Evolutionary conservation across 2,888 invertebrate species (phyloP).

Genomic region (Tetragnatha montana): DNA sequence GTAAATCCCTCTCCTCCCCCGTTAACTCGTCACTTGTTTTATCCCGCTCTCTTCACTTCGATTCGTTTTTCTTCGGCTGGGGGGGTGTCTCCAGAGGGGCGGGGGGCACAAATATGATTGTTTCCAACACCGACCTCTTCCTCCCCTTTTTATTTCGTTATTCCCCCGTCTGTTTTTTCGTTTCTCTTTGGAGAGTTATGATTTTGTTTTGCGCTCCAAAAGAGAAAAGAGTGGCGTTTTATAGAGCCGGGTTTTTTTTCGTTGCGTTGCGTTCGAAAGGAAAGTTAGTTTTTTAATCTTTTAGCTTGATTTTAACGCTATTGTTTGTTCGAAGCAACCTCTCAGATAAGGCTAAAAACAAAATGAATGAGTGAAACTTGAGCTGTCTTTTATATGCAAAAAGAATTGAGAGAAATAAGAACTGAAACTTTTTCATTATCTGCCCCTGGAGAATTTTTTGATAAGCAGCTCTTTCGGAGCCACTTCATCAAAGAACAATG

Average conservation of each 20-base stretch:
- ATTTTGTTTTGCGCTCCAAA: slow-evolving; percentile 14
- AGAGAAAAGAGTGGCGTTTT: not conserved
- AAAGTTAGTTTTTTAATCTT: not conserved
- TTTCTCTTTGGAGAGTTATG: not conserved
- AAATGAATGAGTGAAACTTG: not conserved
- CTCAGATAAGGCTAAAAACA: not conserved
- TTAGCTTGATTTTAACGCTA: not conserved
- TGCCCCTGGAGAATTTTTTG: too few species aligned
- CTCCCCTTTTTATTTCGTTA: not conserved
- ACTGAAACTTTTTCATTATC: too few species aligned
- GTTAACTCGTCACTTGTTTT: slow-evolving; percentile 10
- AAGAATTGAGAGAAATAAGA: too few species aligned
- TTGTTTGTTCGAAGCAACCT: not conserved
- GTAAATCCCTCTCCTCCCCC: slow-evolving; percentile 35
- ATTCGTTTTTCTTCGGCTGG: slow-evolving; percentile 42
- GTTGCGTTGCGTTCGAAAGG: not conserved
- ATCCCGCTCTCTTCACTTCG: slow-evolving; percentile 54
- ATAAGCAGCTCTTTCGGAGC: too few species aligned
- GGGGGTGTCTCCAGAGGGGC: slow-evolving; percentile 28
- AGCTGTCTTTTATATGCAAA: too few species aligned
- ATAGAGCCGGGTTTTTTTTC: not conserved
- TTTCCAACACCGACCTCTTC: slow-evolving; percentile 9
- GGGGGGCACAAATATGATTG: slow-evolving; percentile 50
- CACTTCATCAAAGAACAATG: too few species aligned
- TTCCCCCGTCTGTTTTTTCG: not conserved